phyloP scores from a whole-genome alignment of 2,797 vertebrate species.

The Fistularia commersonii region DNA sequence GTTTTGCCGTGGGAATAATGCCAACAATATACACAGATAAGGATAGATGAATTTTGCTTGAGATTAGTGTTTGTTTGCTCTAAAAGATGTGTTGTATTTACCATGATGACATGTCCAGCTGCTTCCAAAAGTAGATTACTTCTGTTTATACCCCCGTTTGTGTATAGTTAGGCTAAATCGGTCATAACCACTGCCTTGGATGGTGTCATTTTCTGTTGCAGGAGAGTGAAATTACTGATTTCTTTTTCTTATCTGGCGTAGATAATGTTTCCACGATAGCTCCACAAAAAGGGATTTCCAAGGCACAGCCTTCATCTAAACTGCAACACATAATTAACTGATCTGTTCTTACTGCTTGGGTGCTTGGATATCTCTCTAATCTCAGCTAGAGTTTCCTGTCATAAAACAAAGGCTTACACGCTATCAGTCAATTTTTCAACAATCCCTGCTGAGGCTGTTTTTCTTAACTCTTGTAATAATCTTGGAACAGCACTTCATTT shows the following conservation, averaged over 20 bases:
- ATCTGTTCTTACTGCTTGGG: conserved; percentile 29
- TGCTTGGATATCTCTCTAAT: conserved; percentile 50
- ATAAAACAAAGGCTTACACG: conserved; percentile 31
- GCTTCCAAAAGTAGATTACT: conserved; percentile 48
- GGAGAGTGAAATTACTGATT: conserved; percentile 32
- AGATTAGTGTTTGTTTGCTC: conserved; percentile 14
- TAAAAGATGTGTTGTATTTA: conserved; percentile 33
- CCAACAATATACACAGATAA: conserved; percentile 5
- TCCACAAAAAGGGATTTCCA: conserved; percentile 25
- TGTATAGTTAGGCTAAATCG: conserved; percentile 35
- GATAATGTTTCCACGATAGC: conserved; percentile 22
- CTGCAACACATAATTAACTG: conserved; percentile 54
- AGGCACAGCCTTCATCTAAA: conserved; percentile 33
- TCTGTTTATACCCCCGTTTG: conserved; percentile 34
- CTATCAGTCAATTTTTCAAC: conserved; percentile 27
- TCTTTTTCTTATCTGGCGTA: conserved; percentile 37
- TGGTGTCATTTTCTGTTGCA: conserved; percentile 24
- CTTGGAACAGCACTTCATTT: conserved; percentile 2
- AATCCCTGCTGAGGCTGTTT: conserved; percentile 20
- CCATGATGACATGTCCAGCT: conserved; percentile 36
- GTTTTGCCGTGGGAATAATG: conserved; percentile 2
- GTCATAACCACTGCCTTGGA: conserved; percentile 22
- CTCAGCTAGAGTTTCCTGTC: conserved; percentile 59
- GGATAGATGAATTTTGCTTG: conserved; percentile 4
- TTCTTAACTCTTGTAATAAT: conserved; percentile 8